Conservation (phyloP, 1,140 invertebrate species). For the Melanaphis sacchari region DNA sequence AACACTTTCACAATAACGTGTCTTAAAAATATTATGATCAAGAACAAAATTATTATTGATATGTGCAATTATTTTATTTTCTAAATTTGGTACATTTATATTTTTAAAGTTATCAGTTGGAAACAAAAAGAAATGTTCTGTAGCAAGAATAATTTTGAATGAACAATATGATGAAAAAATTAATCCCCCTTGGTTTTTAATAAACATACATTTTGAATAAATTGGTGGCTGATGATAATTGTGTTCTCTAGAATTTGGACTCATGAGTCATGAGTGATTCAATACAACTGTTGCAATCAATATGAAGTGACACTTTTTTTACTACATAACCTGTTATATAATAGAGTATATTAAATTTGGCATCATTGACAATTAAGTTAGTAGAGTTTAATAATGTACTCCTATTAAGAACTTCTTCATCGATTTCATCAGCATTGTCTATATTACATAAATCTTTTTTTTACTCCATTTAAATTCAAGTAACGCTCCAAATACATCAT, state of each 20-base stretch:
- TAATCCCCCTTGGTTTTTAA: not conserved
- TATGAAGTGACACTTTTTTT: not conserved
- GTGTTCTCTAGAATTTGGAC: not conserved
- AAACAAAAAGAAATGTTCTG: no score
- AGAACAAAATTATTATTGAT: not conserved
- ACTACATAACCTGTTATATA: not conserved
- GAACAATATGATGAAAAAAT: no score
- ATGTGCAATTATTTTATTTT: not conserved
- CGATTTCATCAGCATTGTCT: no score
- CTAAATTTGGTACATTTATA: not conserved
- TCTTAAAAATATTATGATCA: not conserved
- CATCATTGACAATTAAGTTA: not conserved
- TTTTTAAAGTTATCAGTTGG: no score
- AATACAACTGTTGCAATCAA: not conserved
- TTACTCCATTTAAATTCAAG: no score
- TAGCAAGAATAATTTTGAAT: no score
- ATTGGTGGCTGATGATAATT: not conserved
- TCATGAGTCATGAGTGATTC: not conserved
- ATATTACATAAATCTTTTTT: no score
- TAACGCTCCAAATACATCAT: not conserved
- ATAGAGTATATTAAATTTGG: not conserved
- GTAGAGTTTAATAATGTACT: not conserved
- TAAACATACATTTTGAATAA: not conserved
- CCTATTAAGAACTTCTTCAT: not conserved
- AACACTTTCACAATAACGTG: not conserved